phyloP scores from a whole-genome alignment of 2,888 invertebrate genomes.

The Silvanus unidentatus region DNA sequence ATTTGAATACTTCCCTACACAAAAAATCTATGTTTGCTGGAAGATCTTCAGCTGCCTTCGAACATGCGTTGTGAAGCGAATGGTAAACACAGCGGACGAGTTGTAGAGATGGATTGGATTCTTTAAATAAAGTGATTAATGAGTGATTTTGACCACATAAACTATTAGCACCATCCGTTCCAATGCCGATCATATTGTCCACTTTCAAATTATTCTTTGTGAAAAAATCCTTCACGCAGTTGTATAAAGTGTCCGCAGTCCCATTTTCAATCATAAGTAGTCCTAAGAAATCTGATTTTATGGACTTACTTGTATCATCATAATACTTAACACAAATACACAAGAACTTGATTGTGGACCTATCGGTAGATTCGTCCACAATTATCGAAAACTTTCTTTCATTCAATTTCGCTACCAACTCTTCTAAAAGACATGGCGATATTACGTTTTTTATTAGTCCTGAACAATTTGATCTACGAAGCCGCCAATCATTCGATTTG shows the following conservation, averaged over 20 bases:
- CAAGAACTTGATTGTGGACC: neutral
- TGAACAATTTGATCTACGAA: too few species aligned
- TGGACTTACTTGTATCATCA: too few species aligned
- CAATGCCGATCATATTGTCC: constrained; percentile 23
- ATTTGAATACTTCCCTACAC: constrained; percentile 19
- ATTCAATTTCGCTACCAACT: too few species aligned
- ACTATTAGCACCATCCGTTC: constrained; percentile 25
- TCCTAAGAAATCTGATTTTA: too few species aligned
- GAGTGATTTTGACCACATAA: constrained; percentile 24
- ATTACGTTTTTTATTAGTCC: too few species aligned
- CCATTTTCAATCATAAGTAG: too few species aligned
- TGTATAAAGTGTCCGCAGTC: too few species aligned
- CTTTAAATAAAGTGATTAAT: constrained; percentile 20
- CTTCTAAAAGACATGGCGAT: too few species aligned
- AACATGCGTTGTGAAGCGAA: constrained; percentile 16
- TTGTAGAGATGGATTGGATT: constrained; percentile 16
- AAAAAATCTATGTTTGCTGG: constrained; percentile 23
- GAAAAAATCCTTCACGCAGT: too few species aligned
- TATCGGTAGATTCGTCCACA: neutral
- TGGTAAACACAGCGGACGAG: constrained; percentile 22
- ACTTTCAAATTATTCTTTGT: too few species aligned
- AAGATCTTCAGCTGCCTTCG: constrained; percentile 14
- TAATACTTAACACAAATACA: too few species aligned
- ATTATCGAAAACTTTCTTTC: neutral
- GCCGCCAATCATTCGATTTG: too few species aligned